Conservation (phyloP, 1,140 invertebrate genomes). For the Drosophila subobscura region DNA sequence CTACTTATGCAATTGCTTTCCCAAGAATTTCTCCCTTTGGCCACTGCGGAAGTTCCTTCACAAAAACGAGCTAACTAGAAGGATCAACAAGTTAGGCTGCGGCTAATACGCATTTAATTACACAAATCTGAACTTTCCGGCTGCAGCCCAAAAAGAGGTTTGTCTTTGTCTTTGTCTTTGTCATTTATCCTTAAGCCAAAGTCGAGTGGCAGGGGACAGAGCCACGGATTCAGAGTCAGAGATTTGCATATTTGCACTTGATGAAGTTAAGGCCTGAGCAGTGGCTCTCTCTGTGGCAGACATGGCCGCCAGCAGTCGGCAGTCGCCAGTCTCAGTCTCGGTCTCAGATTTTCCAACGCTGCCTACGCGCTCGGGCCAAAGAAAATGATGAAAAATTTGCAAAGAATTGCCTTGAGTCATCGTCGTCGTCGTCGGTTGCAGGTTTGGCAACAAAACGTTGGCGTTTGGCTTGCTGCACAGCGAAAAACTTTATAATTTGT, state of each 20-base stretch:
- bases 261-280: slow-evolving; percentile 59
- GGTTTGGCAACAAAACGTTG: slow-evolving; percentile 32
- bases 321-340: slow-evolving; percentile 23
- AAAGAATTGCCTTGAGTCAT: slow-evolving; percentile 79
- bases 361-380: slow-evolving; percentile 62
- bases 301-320: slow-evolving; percentile 45
- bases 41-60: slow-evolving; percentile 3
- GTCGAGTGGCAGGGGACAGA: neutral
- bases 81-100: slow-evolving; percentile 33
- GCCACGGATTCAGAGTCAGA: slow-evolving; percentile 16
- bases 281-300: slow-evolving; percentile 32
- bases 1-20: neutral
- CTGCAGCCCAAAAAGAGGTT: slow-evolving; percentile 39
- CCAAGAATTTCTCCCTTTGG: too few species aligned
- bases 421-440: slow-evolving; percentile 53
- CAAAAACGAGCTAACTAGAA: slow-evolving; percentile 27
- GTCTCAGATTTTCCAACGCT: slow-evolving; percentile 28
- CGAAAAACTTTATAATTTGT: slow-evolving; percentile 68
- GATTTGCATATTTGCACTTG: slow-evolving; percentile 81
- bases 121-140: slow-evolving; percentile 53
- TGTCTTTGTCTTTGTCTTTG: slow-evolving; percentile 46
- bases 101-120: slow-evolving; percentile 58
- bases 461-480: slow-evolving; percentile 19
- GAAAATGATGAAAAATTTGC: slow-evolving; percentile 72
- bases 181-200: slow-evolving; percentile 41